These are phyloP conservation scores for Caenorhabditis uteleia DNA, from an alignment of 2,888 invertebrate species.

Conservation along the genomic window DNA sequence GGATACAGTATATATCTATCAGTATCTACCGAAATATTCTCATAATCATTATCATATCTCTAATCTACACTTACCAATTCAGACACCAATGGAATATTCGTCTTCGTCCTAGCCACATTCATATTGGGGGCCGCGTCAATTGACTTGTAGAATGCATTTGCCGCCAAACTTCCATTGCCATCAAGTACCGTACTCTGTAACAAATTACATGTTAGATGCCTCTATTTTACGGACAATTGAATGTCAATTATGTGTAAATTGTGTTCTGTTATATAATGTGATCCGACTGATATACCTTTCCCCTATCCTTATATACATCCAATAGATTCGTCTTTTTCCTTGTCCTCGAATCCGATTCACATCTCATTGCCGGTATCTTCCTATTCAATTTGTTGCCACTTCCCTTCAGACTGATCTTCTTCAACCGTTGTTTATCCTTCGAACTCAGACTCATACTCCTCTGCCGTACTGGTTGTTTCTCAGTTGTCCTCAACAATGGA, in stretches of 20 bases:
- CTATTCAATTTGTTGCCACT: not conserved
- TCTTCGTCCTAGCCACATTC: slow-evolving; percentile 82
- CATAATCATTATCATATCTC: no score
- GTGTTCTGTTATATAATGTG: no score
- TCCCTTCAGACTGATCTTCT: slow-evolving; percentile 11
- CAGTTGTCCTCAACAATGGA: slow-evolving; percentile 20
- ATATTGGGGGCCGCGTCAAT: slow-evolving; percentile 99
- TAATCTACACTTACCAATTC: slow-evolving; percentile 99
- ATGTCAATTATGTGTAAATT: no score
- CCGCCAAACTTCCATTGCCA: slow-evolving; percentile 78
- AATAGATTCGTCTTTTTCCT: slow-evolving; percentile 30
- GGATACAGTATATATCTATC: no score
- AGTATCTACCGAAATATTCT: not conserved
- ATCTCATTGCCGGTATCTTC: slow-evolving; percentile 11
- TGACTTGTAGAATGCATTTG: slow-evolving; percentile 98
- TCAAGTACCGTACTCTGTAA: slow-evolving; percentile 68
- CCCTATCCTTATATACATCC: slow-evolving; percentile 43
- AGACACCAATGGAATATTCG: slow-evolving; percentile 96
- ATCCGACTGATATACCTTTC: no score
- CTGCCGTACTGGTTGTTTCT: slow-evolving; percentile 30
- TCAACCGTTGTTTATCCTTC: slow-evolving; percentile 1
- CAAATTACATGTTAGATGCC: no score
- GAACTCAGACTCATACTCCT: slow-evolving; percentile 15
- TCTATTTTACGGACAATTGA: no score
- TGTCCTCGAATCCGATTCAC: slow-evolving; percentile 24